phyloP scores from a whole-genome alignment of 2,888 invertebrate genomes.

The Leucoma salicis region DNA sequence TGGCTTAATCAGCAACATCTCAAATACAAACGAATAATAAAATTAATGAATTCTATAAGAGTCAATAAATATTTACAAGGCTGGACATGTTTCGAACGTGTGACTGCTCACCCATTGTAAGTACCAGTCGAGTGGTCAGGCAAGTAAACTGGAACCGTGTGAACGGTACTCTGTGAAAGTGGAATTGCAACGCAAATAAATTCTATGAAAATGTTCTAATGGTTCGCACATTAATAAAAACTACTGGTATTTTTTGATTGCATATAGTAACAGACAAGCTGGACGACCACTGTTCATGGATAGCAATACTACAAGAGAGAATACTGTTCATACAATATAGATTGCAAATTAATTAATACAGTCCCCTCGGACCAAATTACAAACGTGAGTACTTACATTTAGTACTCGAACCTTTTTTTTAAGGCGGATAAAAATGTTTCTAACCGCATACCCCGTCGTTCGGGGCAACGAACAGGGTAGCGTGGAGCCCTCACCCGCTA shows the following conservation, averaged over 20 bases:
- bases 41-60: constrained; percentile 32
- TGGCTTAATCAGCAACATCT: constrained; percentile 15
- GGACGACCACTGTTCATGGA: too few species aligned
- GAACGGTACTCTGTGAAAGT: constrained; percentile 54
- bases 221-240: constrained; percentile 51
- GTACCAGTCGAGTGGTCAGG: constrained; percentile 29
- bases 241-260: background rate
- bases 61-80: constrained; percentile 25
- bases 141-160: constrained; percentile 39
- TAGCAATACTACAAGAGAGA: too few species aligned
- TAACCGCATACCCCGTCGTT: too few species aligned
- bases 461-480: too few species aligned
- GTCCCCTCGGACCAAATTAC: too few species aligned
- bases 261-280: too few species aligned
- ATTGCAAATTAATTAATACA: too few species aligned
- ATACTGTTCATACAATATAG: too few species aligned
- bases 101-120: constrained; percentile 23
- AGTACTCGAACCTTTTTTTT: too few species aligned
- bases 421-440: too few species aligned
- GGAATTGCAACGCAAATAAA: constrained; percentile 41
- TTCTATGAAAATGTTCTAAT: constrained; percentile 58
- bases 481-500: too few species aligned
- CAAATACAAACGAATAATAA: constrained; percentile 23
- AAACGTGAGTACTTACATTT: too few species aligned
- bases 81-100: constrained; percentile 20